Conservation (phyloP, 2,888 invertebrate genomes). For the Sesia apiformis region DNA sequence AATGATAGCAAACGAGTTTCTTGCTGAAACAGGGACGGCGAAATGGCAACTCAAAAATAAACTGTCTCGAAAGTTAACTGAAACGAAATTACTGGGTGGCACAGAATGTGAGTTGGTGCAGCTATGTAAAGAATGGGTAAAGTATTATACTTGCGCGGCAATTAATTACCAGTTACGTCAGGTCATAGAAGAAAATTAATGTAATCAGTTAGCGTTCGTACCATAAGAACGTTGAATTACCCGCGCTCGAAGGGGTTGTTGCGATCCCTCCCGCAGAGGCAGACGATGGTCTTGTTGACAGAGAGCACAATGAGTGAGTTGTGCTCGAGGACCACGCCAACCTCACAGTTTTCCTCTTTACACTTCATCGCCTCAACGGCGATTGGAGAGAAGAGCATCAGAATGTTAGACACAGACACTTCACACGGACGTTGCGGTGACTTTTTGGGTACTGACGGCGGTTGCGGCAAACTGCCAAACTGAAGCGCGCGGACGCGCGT, state of each 20-base stretch:
- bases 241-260: constrained; percentile 69
- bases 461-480: constrained; percentile 37
- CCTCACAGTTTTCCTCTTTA: constrained; percentile 74
- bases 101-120: constrained; percentile 3
- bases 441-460: constrained; percentile 19
- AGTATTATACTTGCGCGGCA: constrained; percentile 5
- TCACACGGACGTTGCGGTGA: constrained; percentile 31
- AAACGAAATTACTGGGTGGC: constrained; percentile 1
- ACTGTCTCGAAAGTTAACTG: not conserved
- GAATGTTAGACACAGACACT: constrained; percentile 39
- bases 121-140: constrained; percentile 7
- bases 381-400: constrained; percentile 70
- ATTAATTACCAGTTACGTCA: constrained; percentile 10
- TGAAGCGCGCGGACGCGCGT: constrained; percentile 42
- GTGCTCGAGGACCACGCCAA: constrained; percentile 69
- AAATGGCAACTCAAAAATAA: not conserved
- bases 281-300: constrained; percentile 69
- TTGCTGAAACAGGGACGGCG: constrained; percentile 2
- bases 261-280: constrained; percentile 65
- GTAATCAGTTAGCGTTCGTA: constrained; percentile 18
- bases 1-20: constrained; percentile 43
- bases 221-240: constrained; percentile 52
- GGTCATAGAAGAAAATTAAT: constrained; percentile 15
- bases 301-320: constrained; percentile 69
- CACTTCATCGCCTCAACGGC: constrained; percentile 74